Evolutionary conservation across 2,888 invertebrate genomes (phyloP).

Genomic region (Acrobasis suavella): DNA sequence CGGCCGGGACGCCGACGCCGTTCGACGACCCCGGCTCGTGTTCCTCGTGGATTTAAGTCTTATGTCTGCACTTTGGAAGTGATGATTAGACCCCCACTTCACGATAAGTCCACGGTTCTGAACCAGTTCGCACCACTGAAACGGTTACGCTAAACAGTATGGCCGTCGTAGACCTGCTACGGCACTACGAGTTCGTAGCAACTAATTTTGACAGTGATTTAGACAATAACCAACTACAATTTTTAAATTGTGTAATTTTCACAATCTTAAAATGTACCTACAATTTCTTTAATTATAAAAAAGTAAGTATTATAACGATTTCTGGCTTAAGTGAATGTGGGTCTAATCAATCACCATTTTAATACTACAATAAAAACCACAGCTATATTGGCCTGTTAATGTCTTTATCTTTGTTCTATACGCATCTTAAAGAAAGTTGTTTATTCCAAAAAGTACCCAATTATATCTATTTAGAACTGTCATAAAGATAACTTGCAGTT

Average conservation of each 20-base stretch:
- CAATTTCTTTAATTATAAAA: background rate
- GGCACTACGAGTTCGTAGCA: conserved; percentile 17
- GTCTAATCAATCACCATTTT: conserved; percentile 1
- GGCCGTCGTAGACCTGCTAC: background rate
- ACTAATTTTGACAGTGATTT: background rate
- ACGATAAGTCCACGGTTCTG: background rate
- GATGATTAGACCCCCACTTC: conserved; percentile 7
- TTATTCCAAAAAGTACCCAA: background rate
- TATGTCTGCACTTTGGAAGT: conserved; percentile 29
- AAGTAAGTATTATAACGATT: background rate
- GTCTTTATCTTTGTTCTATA: background rate
- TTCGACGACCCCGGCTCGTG: conserved; percentile 77
- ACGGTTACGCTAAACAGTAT: background rate
- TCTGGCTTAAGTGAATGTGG: background rate
- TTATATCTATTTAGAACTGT: too few relatives aligned
- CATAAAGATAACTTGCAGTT: background rate
- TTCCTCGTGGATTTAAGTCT: conserved; percentile 39
- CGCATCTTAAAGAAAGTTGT: background rate
- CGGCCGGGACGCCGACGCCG: conserved; percentile 76
- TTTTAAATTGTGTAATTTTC: too few relatives aligned
- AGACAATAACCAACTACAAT: too few relatives aligned
- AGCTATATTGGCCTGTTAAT: background rate
- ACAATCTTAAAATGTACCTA: background rate
- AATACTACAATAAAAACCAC: background rate
- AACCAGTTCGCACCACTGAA: background rate